phyloP scores from a whole-genome alignment of 53 echinoderm and acorn worm genomes.

The Paracentrotus lividus region DNA sequence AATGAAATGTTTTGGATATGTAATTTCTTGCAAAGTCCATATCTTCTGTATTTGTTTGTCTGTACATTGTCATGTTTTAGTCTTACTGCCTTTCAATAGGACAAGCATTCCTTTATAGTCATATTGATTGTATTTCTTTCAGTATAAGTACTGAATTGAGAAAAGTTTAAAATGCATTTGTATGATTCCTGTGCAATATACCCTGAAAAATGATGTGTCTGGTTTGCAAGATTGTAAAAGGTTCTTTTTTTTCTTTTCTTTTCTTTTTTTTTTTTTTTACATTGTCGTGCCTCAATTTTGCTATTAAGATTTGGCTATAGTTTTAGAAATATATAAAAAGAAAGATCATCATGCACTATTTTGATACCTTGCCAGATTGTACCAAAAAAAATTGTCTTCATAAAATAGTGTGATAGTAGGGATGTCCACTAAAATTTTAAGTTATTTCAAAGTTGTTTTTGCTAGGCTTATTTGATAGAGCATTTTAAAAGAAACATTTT shows the following conservation, averaged over 20 bases:
- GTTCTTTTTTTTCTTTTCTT: no score
- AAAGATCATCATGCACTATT: no score
- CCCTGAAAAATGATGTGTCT: not conserved
- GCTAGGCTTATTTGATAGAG: no score
- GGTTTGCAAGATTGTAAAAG: not conserved
- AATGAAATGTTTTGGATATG: not conserved
- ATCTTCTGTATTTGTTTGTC: not conserved
- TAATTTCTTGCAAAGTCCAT: not conserved
- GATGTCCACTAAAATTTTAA: no score
- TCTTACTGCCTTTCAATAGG: not conserved
- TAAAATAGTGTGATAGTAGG: no score
- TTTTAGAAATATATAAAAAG: no score
- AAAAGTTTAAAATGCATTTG: not conserved
- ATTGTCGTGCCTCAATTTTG: not conserved
- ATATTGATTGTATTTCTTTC: not conserved
- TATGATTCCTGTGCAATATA: conserved; percentile 1
- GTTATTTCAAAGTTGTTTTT: no score
- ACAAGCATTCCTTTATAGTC: not conserved
- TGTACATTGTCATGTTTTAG: not conserved
- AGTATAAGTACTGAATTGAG: not conserved
- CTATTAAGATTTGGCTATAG: not conserved
- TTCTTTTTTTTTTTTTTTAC: no score
- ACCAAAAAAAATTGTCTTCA: no score
- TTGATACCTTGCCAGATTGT: no score
- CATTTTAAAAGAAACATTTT: no score